Evolutionary conservation across 2,797 vertebrate species (phyloP).

Genomic region (Sternotherus odoratus): DNA sequence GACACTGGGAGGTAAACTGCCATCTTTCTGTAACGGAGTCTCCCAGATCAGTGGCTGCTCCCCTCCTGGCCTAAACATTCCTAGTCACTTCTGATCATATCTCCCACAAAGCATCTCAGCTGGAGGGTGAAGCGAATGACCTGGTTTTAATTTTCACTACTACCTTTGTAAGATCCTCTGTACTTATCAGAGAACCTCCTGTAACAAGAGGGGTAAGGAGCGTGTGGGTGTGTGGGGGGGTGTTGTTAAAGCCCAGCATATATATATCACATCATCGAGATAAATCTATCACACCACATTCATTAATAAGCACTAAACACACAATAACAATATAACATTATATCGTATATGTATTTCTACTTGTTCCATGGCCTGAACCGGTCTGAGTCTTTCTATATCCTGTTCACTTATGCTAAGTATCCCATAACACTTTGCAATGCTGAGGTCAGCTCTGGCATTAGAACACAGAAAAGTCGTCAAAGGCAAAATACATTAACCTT

Average conservation of each 20-base stretch:
- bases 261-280: not conserved
- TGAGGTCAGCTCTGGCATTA: not conserved
- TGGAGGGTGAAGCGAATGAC: not conserved
- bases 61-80: not conserved
- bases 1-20: not conserved
- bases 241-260: not conserved
- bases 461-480: not conserved
- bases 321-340: not conserved
- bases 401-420: not conserved
- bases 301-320: not conserved
- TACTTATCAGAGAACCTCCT: not conserved
- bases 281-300: not conserved
- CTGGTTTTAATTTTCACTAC: constrained; percentile 35
- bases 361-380: too few species aligned
- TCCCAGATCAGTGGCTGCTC: not conserved
- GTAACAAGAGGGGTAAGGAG: not conserved
- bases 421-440: not conserved
- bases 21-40: not conserved
- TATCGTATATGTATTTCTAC: not conserved
- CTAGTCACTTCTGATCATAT: constrained; percentile 21
- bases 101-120: not conserved
- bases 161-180: not conserved
- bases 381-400: not conserved
- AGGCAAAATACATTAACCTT: not conserved
- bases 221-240: too few species aligned